Evolutionary conservation across 1,140 invertebrate genomes (phyloP).

Genomic region (Zaprionus capensis): DNA sequence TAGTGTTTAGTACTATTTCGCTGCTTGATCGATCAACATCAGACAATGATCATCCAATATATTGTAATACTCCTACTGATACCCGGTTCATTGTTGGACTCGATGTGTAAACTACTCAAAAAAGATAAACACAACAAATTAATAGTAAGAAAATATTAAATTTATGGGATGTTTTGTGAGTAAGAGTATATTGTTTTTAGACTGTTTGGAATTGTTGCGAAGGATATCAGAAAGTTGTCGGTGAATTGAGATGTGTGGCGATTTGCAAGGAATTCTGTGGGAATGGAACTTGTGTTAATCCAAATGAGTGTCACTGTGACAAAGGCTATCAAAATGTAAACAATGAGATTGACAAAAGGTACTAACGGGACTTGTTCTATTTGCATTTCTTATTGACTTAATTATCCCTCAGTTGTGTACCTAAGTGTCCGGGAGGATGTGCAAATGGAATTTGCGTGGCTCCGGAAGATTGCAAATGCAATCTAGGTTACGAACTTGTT

Average conservation of each 20-base stretch:
- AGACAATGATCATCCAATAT: background rate
- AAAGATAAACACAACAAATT: background rate
- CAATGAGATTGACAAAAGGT: background rate
- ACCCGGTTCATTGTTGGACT: background rate
- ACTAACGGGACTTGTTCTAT: too few species aligned
- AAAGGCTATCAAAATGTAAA: background rate
- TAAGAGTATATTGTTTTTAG: too few species aligned
- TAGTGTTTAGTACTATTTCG: too few species aligned
- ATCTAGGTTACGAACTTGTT: conserved; percentile 1
- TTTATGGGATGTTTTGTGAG: too few species aligned
- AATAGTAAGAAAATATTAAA: too few species aligned
- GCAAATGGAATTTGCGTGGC: background rate
- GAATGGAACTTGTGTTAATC: background rate
- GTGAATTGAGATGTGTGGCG: background rate
- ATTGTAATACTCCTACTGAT: background rate
- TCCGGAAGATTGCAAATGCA: conserved; percentile 1
- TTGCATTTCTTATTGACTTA: too few species aligned
- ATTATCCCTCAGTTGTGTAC: background rate
- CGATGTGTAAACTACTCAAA: too few species aligned
- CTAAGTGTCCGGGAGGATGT: background rate
- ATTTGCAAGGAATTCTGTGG: background rate
- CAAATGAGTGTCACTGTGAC: background rate
- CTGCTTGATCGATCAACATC: too few species aligned
- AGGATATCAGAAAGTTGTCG: background rate
- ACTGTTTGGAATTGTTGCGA: background rate